phyloP scores from a whole-genome alignment of 1,140 invertebrate species.

The Drosophila aff. region DNA sequence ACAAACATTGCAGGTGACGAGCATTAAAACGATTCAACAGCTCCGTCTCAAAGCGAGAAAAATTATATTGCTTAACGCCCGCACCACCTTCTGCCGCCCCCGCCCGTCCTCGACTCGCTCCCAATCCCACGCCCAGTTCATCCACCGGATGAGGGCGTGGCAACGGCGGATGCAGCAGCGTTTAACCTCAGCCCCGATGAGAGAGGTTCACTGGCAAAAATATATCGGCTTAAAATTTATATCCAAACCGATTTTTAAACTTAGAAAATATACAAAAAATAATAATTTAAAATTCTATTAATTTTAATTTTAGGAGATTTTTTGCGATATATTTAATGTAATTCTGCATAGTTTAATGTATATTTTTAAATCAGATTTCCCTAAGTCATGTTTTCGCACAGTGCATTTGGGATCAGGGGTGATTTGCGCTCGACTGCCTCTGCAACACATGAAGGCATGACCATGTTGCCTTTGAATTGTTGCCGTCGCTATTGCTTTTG shows the following conservation, averaged over 20 bases:
- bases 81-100: slow-evolving; percentile 4
- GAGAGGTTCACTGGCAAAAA: slow-evolving; percentile 9
- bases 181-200: slow-evolving; percentile 51
- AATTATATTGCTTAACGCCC: slow-evolving; percentile 74
- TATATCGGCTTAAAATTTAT: not conserved
- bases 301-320: too few species aligned
- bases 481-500: slow-evolving; percentile 50
- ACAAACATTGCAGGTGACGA: slow-evolving; percentile 74
- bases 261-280: too few species aligned
- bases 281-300: too few species aligned
- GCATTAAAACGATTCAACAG: slow-evolving; percentile 83
- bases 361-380: too few species aligned
- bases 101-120: slow-evolving; percentile 1
- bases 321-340: too few species aligned
- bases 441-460: slow-evolving; percentile 60
- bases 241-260: not conserved
- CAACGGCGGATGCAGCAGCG: slow-evolving; percentile 63
- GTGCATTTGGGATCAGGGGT: slow-evolving; percentile 35
- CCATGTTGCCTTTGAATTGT: slow-evolving; percentile 49
- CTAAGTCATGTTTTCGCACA: not conserved
- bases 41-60: slow-evolving; percentile 73
- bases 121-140: slow-evolving; percentile 21
- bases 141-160: slow-evolving; percentile 48
- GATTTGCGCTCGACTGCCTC: slow-evolving; percentile 63
- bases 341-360: too few species aligned